Evolutionary conservation across 2,113 vertebrate genomes (phyloP).

Genomic region (Eulacestoma nigropectus): DNA sequence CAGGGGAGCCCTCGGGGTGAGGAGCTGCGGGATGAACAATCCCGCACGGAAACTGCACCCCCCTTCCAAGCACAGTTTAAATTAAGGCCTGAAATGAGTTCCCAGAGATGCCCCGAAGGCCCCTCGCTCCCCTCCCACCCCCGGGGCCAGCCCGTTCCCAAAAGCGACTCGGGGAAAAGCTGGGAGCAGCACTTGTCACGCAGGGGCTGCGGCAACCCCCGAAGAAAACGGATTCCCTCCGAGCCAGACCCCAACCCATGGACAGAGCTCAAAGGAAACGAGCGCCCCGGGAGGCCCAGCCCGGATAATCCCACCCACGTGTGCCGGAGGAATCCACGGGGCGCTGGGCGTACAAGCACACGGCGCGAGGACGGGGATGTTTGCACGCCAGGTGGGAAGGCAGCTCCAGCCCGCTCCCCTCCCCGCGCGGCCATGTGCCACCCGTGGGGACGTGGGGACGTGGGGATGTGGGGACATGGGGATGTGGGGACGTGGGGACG

Average conservation of each 20-base stretch:
- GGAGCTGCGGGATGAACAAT: background rate
- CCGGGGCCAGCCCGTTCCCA: background rate
- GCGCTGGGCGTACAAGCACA: accelerated
- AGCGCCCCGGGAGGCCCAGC: background rate
- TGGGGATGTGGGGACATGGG: too few relatives aligned
- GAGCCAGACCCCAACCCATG: accelerated
- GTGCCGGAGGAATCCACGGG: background rate
- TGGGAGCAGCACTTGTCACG: background rate
- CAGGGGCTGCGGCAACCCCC: background rate
- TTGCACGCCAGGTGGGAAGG: background rate
- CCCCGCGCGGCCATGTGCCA: background rate
- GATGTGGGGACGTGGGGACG: background rate
- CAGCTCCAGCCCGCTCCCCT: background rate
- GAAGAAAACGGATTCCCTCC: accelerated
- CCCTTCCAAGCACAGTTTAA: accelerated
- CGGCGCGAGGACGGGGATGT: accelerated
- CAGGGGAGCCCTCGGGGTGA: background rate
- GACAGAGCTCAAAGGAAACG: background rate
- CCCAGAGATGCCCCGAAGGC: background rate
- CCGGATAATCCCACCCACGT: background rate
- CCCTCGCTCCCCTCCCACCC: background rate
- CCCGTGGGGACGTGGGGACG: too few relatives aligned
- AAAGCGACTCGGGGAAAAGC: background rate
- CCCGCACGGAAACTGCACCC: accelerated
- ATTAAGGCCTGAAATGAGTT: background rate